Base-by-base conservation (phyloP, 2,113 vertebrate species). In the Eira barbara region DNA sequence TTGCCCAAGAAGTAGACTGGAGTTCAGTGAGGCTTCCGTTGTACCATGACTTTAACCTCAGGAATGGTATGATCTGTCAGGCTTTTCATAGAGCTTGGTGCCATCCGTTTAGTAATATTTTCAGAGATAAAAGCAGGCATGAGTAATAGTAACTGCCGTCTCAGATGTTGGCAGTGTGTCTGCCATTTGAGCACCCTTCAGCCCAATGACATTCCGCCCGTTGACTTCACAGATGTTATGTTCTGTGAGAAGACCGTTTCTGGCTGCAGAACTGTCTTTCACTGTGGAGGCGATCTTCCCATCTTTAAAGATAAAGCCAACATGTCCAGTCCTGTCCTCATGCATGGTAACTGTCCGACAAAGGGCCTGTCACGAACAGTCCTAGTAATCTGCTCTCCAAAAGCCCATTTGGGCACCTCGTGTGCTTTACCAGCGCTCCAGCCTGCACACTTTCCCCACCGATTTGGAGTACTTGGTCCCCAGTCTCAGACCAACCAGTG, bases 261-360 rank as follows among this genome's bases (percentile, higher is more conserved):
- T 99, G 1, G 99, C 99, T 86, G 99, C 99, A 94, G 99, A 99
- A 69, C 99, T 99, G 93, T 99, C 99, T 92, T 99, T 99, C 47
- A 99, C 99, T 97, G 99, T 99, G n/a, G 99, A 99, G n/a, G 99
- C 99, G 97, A 99, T 99, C 97, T 98, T 99, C 63, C 99, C 99
- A 82, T 99, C 99, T 98, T 99, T 99, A 97, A 99, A 99, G 95
- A 99, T 99, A 97, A 99, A 99, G 36, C 99, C 99, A 94, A 99
- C 98, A 55, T 99, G 99, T 2, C 99, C 99, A 76, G 20, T 98
- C 97, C 99, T 99, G 97, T 99, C 99, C 97, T 99, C 99, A 94
- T 99, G 99, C 98, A 99, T 99, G 65, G 99, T 99, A 94, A 99
- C 97, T 71, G 98, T 99, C n/a, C 99, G 96, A 99, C 57, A 57